phyloP scores from a whole-genome alignment of 1,140 invertebrate genomes.

The Amyelois transitella region DNA sequence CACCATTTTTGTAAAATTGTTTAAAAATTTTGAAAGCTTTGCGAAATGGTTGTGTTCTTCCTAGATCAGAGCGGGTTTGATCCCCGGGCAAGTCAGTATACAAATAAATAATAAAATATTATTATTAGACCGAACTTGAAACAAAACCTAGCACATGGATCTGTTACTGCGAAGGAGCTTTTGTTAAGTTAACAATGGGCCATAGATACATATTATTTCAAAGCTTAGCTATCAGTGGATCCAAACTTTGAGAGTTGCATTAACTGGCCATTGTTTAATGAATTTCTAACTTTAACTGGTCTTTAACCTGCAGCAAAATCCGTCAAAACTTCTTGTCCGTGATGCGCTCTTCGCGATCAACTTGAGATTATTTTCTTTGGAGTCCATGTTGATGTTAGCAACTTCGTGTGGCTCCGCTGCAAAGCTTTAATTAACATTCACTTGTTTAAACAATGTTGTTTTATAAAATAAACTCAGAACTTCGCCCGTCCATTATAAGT shows the following conservation, averaged over 20 bases:
- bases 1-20: background rate
- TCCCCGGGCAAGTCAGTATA: too few relatives aligned
- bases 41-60: background rate
- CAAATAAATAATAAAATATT: too few relatives aligned
- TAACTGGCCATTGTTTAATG: constrained; percentile 20
- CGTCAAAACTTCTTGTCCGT: constrained; percentile 1
- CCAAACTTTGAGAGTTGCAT: constrained; percentile 5
- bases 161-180: too few relatives aligned
- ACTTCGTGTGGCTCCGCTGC: background rate
- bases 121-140: too few relatives aligned
- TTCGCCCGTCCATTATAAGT: background rate
- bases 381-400: background rate
- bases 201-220: background rate
- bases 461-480: background rate
- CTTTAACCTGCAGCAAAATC: constrained; percentile 14
- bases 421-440: background rate
- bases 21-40: background rate
- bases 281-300: constrained; percentile 14
- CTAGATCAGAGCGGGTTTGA: too few relatives aligned
- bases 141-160: too few relatives aligned
- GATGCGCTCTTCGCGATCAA: constrained; percentile 14
- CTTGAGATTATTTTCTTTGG: constrained; percentile 9
- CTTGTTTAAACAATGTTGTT: background rate
- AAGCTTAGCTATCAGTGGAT: background rate
- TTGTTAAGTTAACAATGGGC: too few relatives aligned